phyloP scores from a whole-genome alignment of 2,113 vertebrate species.

The Rhabdornis inornatus region DNA sequence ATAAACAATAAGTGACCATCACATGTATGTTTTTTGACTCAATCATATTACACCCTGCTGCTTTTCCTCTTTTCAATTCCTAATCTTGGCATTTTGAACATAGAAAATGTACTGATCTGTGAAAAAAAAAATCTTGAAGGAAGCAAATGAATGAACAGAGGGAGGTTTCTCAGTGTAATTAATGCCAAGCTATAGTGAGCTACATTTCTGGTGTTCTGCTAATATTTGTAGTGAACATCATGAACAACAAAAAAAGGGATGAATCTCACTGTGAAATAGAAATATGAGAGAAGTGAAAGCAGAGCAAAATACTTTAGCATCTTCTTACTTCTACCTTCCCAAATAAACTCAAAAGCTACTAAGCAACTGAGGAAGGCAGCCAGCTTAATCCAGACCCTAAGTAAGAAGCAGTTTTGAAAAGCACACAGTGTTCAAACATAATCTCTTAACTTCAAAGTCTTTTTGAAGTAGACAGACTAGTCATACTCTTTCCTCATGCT shows the following conservation, averaged over 20 bases:
- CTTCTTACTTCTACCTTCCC: background rate
- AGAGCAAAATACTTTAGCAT: background rate
- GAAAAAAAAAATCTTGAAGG: background rate
- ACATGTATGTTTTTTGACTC: background rate
- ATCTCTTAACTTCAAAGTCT: slow-evolving; percentile 5
- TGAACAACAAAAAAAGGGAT: background rate
- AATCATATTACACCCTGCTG: background rate
- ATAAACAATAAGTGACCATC: background rate
- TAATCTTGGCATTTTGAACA: background rate
- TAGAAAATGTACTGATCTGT: background rate
- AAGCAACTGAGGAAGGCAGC: background rate
- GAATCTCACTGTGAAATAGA: background rate
- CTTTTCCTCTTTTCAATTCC: background rate
- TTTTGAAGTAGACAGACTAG: background rate
- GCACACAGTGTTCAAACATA: background rate
- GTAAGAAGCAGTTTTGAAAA: background rate
- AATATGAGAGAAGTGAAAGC: background rate
- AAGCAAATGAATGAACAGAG: background rate
- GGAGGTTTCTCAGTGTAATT: background rate
- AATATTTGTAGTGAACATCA: background rate
- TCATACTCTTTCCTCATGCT: background rate
- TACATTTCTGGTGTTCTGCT: background rate
- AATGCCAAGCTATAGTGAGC: background rate
- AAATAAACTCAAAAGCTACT: background rate
- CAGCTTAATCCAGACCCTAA: background rate